Evolutionary conservation across 2,113 vertebrate species (phyloP).

Genomic region (Tretioscincus oriximinensis): DNA sequence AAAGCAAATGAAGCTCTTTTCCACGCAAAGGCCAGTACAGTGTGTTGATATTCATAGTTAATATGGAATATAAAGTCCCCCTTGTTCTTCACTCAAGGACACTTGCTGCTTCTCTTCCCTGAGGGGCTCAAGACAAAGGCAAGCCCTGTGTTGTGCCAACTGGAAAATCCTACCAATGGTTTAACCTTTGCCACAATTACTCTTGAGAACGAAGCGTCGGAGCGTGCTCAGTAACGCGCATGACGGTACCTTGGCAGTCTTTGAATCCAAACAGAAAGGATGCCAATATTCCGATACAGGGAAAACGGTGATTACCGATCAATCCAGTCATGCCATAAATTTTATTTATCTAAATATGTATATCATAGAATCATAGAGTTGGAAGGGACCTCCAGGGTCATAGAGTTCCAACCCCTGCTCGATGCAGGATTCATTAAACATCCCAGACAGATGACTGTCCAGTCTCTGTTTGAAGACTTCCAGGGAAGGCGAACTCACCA

Average conservation of each 20-base stretch:
- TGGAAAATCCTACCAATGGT: slow-evolving; percentile 50
- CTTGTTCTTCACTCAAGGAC: slow-evolving; percentile 65
- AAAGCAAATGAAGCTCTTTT: fast-evolving
- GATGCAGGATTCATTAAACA: no score
- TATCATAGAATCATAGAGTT: no score
- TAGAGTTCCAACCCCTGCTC: no score
- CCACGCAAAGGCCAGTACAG: neutral
- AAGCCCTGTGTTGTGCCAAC: slow-evolving; percentile 46
- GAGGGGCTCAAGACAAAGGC: slow-evolving; percentile 55
- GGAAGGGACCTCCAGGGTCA: no score
- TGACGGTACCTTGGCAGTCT: neutral
- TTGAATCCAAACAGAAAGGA: neutral
- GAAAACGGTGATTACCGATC: neutral
- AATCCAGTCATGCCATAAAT: no score
- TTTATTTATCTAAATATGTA: neutral
- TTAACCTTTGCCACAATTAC: slow-evolving; percentile 60
- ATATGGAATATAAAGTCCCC: slow-evolving; percentile 43
- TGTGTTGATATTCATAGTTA: slow-evolving; percentile 39
- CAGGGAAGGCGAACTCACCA: no score
- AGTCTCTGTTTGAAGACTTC: no score
- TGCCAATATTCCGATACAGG: neutral
- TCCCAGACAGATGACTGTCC: no score
- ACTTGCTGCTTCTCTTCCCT: slow-evolving; percentile 43
- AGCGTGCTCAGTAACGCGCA: neutral
- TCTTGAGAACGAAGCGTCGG: fast-evolving